Percentiles rank a stretch among this genome's conserved stretches.
Evolutionary conservation across 2,888 invertebrate species (phyloP).

Genomic region (Harpalus rufipes): DNA sequence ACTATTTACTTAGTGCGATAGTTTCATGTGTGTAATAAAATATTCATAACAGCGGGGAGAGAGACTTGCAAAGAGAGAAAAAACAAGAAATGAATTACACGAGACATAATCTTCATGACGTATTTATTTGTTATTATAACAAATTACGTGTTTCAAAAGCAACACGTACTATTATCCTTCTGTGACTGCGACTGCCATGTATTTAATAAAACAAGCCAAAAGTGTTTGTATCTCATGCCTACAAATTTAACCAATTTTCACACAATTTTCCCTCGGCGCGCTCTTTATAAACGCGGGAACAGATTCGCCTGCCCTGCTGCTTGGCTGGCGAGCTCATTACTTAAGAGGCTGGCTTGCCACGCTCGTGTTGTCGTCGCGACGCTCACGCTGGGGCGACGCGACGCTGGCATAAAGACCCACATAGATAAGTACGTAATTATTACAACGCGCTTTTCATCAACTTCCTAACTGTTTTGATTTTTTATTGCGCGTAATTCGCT

Average conservation of each 20-base stretch:
- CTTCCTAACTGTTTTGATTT: constrained; percentile 12
- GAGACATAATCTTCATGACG: too few species aligned
- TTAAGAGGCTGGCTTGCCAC: constrained; percentile 49
- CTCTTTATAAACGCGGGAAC: constrained; percentile 56
- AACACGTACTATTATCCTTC: constrained; percentile 60
- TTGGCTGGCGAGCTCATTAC: constrained; percentile 63
- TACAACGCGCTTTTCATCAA: constrained; percentile 49
- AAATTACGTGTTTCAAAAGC: constrained; percentile 3
- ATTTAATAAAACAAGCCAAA: constrained; percentile 65
- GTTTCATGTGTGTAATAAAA: not conserved
- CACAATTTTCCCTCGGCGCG: constrained; percentile 63
- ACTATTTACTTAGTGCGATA: constrained; percentile 2
- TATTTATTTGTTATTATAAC: not conserved
- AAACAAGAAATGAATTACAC: too few species aligned
- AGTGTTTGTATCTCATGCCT: constrained; percentile 65
- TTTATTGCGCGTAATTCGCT: not conserved
- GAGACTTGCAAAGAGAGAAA: not conserved
- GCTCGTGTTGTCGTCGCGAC: constrained; percentile 17
- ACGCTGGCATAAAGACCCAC: constrained; percentile 60
- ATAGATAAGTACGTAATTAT: constrained; percentile 66
- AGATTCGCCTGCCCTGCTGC: constrained; percentile 38
- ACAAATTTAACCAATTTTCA: constrained; percentile 67
- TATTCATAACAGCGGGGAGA: not conserved
- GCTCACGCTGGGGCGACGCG: not conserved
- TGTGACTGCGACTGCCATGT: constrained; percentile 31